phyloP scores from a whole-genome alignment of 2,888 invertebrate species.

The Patella pellucida region DNA sequence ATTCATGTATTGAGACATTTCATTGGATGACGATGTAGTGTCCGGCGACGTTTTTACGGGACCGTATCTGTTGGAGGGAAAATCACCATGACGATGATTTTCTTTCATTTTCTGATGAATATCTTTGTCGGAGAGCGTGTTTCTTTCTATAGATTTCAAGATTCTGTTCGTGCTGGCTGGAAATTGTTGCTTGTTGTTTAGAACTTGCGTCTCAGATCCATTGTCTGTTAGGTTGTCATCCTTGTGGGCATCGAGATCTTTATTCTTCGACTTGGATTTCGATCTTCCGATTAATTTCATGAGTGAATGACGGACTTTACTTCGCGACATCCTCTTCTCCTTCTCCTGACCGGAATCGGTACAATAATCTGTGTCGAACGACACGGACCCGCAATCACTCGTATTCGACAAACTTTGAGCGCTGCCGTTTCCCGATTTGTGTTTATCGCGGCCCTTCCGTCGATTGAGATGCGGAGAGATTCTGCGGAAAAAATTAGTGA shows the following conservation, averaged over 20 bases:
- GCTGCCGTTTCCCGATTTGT: conserved; percentile 49
- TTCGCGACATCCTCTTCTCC: conserved; percentile 46
- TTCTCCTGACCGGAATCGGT: conserved; percentile 42
- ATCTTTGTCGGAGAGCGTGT: conserved; percentile 50
- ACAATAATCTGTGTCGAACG: conserved; percentile 15
- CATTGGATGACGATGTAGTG: conserved; percentile 2
- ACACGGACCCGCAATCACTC: conserved; percentile 34
- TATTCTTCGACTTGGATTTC: conserved; percentile 37
- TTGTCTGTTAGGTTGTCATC: conserved; percentile 19
- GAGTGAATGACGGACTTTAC: conserved; percentile 56
- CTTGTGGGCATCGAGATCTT: conserved; percentile 19
- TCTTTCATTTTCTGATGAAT: conserved; percentile 64
- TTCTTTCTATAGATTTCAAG: conserved; percentile 62
- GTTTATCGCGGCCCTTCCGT: conserved; percentile 41
- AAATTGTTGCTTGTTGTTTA: conserved; percentile 21
- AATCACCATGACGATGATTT: conserved; percentile 34
- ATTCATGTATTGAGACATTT: conserved; percentile 2
- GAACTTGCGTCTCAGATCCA: conserved; percentile 15
- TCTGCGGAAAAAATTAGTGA: conserved; percentile 63
- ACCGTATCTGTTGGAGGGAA: background rate
- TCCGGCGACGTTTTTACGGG: background rate
- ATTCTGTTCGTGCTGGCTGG: conserved; percentile 34
- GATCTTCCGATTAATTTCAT: conserved; percentile 53
- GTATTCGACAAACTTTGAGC: conserved; percentile 47
- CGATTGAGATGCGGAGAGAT: conserved; percentile 54